Evolutionary conservation across 2,113 vertebrate genomes (phyloP).

Genomic region (Ictidomys tridecemlineatus): DNA sequence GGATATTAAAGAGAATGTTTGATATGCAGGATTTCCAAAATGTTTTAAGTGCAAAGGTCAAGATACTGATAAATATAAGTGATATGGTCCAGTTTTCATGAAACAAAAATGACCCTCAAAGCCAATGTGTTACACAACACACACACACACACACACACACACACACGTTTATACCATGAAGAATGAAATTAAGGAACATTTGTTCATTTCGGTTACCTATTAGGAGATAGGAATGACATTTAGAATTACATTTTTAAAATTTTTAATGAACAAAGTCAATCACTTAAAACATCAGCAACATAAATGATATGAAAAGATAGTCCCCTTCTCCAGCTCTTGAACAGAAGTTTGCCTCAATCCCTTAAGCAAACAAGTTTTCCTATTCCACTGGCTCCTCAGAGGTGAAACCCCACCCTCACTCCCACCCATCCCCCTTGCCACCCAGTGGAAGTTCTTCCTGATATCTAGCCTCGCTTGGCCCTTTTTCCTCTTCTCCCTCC

Average conservation of each 20-base stretch:
- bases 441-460: neutral
- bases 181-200: neutral
- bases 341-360: neutral
- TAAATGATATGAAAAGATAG: neutral
- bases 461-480: neutral
- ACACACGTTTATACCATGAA: neutral
- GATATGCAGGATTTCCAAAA: neutral
- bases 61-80: neutral
- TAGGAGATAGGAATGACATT: slow-evolving; percentile 18
- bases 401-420: too few species aligned
- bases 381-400: neutral
- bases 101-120: neutral
- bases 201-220: neutral
- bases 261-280: slow-evolving; percentile 10
- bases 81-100: neutral
- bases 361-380: neutral
- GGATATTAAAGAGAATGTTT: neutral
- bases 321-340: neutral
- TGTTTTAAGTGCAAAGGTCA: neutral
- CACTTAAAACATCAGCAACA: slow-evolving; percentile 33
- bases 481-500: neutral
- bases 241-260: slow-evolving; percentile 22
- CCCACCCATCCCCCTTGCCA: neutral
- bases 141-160: neutral
- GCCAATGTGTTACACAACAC: neutral